Conservation (phyloP, 2,888 invertebrate species). For the Agrochola lota region DNA sequence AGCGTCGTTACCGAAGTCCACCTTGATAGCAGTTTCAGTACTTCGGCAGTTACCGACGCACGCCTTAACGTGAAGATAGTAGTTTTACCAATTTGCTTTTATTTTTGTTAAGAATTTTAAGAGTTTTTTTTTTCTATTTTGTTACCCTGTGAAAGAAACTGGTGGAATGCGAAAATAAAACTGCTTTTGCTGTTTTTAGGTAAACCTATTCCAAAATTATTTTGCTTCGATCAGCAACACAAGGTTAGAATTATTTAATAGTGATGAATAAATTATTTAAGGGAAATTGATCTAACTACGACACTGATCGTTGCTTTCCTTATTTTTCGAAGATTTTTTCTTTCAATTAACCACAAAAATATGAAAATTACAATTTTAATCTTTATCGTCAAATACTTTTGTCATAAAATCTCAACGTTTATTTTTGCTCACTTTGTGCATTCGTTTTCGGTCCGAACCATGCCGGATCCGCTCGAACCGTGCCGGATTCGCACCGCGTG, state of each 20-base stretch:
- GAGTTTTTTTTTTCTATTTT: conserved; percentile 29
- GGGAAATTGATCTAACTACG: background rate
- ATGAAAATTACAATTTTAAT: background rate
- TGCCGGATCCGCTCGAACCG: background rate
- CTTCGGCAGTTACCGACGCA: conserved; percentile 64
- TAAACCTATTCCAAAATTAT: background rate
- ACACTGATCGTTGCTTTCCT: background rate
- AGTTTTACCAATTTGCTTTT: conserved; percentile 57
- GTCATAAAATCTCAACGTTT: background rate
- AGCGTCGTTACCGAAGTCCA: conserved; percentile 72
- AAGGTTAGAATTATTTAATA: background rate
- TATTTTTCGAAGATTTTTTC: background rate
- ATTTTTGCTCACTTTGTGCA: background rate
- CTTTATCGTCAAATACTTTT: background rate
- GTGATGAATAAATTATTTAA: background rate
- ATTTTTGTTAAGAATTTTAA: conserved; percentile 58
- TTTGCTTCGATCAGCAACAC: background rate
- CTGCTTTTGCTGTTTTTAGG: background rate
- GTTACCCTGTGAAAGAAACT: conserved; percentile 10
- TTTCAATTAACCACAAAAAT: background rate
- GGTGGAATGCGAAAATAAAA: background rate
- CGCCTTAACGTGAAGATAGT: conserved; percentile 54
- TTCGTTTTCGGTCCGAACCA: conserved; percentile 12
- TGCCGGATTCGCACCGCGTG: conserved; percentile 38
- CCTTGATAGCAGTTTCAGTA: conserved; percentile 83